These are phyloP conservation scores for Spinus pinus DNA, from an alignment of 2,797 vertebrate genomes.

Conservation along the genomic window DNA sequence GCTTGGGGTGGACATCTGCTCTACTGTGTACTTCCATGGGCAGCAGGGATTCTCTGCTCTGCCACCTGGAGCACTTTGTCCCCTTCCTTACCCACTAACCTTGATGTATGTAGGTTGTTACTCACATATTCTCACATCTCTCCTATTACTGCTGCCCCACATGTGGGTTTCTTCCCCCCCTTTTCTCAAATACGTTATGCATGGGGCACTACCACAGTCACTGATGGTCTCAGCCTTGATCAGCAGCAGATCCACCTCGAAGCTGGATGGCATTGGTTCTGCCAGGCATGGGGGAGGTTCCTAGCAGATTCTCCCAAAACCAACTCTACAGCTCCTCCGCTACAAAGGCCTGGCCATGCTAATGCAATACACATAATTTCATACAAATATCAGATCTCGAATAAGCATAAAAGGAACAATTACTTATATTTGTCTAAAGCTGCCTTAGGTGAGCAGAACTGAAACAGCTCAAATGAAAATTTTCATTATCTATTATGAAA, in stretches of 20 bases:
- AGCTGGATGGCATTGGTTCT: background rate
- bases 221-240: background rate
- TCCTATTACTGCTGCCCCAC: background rate
- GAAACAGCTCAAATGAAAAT: background rate
- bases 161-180: accelerated
- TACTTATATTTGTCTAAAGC: background rate
- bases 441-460: background rate
- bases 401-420: background rate
- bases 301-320: background rate
- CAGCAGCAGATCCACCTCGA: background rate
- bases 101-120: background rate
- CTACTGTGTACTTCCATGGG: accelerated
- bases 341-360: background rate
- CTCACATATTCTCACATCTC: background rate
- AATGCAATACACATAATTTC: background rate
- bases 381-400: background rate
- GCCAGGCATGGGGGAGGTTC: background rate
- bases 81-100: background rate
- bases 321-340: background rate
- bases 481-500: background rate
- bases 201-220: accelerated
- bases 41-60: background rate
- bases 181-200: background rate
- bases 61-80: background rate
- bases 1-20: background rate